phyloP scores from a whole-genome alignment of 2,797 vertebrate species.

The Anguilla obscura region DNA sequence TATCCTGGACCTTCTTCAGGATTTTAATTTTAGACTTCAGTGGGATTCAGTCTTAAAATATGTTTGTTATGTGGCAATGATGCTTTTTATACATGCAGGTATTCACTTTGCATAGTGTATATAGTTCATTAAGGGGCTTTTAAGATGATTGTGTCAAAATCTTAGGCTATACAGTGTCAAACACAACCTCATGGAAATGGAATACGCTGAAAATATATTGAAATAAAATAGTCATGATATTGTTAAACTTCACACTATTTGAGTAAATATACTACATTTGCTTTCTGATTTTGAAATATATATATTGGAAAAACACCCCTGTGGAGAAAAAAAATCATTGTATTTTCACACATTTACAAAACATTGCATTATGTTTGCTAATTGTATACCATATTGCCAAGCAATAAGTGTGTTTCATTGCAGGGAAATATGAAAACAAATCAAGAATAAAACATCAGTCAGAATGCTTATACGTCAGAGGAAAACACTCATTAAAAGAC shows the following conservation, averaged over 20 bases:
- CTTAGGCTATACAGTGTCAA: no score
- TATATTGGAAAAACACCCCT: not conserved
- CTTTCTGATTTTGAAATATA: not conserved
- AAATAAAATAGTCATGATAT: not conserved
- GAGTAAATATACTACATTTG: not conserved
- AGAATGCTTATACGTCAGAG: no score
- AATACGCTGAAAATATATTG: not conserved
- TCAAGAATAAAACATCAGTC: no score
- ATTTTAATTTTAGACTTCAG: not conserved
- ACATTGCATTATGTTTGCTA: no score
- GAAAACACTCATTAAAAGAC: no score
- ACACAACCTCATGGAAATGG: no score
- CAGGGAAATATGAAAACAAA: no score
- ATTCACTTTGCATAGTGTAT: not conserved
- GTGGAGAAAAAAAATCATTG: no score
- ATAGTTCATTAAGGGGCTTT: not conserved
- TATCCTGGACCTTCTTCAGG: not conserved
- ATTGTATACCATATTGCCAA: not conserved
- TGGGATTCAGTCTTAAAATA: not conserved
- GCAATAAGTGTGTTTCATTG: not conserved
- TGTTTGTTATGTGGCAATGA: no score
- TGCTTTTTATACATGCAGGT: no score
- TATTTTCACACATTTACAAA: no score
- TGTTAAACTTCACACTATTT: not conserved
- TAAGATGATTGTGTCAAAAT: not conserved